These are phyloP conservation scores for Podabrus alpinus DNA, from an alignment of 2,888 invertebrate genomes.

Conservation along the genomic window DNA sequence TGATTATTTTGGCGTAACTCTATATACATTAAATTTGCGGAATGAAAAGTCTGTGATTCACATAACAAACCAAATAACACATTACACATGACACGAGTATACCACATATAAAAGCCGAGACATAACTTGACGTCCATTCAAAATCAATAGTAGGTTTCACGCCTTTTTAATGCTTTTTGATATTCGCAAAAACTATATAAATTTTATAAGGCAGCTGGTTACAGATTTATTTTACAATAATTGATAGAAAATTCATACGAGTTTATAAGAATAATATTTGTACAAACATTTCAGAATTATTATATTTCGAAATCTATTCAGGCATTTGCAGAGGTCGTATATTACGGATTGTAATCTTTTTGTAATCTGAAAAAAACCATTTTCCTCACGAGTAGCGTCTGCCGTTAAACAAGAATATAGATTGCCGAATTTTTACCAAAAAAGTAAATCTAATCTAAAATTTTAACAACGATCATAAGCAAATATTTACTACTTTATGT, in stretches of 20 bases:
- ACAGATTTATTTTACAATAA: background rate
- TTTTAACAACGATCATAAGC: background rate
- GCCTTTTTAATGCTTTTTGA: background rate
- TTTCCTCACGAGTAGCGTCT: background rate
- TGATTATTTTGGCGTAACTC: background rate
- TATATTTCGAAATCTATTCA: background rate
- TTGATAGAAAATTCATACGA: background rate
- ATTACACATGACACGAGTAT: background rate
- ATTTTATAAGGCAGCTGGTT: background rate
- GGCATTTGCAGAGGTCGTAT: background rate
- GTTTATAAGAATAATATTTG: background rate
- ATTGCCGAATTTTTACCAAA: background rate
- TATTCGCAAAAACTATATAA: background rate
- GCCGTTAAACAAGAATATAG: background rate
- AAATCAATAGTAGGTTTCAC: background rate
- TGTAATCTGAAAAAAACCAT: background rate
- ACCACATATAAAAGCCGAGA: background rate
- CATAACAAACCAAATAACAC: background rate
- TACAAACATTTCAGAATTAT: background rate
- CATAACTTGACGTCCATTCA: background rate
- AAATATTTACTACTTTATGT: background rate
- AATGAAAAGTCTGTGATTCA: background rate
- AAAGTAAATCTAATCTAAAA: background rate
- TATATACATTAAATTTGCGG: background rate
- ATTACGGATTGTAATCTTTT: background rate